A percentile compares a stretch with the other conserved stretches of the same genome.
Evolutionary conservation across 2,888 invertebrate species (phyloP).

Genomic region (Cryptus armator): DNA sequence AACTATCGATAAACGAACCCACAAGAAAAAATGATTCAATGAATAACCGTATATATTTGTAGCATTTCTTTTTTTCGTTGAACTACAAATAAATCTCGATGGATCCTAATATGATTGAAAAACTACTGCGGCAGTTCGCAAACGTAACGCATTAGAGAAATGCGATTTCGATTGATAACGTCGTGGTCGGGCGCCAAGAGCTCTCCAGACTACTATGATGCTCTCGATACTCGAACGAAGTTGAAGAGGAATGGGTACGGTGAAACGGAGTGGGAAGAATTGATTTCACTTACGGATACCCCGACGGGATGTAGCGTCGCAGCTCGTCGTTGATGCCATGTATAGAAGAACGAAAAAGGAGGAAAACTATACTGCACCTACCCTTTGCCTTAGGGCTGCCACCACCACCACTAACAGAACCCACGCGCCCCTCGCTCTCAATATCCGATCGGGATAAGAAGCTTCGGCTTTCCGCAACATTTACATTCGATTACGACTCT

Average conservation of each 20-base stretch:
- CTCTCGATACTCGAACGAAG: slow-evolving; percentile 13
- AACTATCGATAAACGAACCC: background rate
- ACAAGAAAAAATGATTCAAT: background rate
- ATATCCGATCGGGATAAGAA: slow-evolving; percentile 76
- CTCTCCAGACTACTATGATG: slow-evolving; percentile 21
- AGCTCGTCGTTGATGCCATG: slow-evolving; percentile 21
- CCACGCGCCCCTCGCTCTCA: background rate
- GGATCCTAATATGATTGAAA: slow-evolving; percentile 35
- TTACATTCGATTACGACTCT: slow-evolving; percentile 81
- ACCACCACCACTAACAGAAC: background rate
- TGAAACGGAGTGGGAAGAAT: slow-evolving; percentile 51
- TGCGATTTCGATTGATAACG: slow-evolving; percentile 30
- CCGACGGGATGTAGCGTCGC: slow-evolving; percentile 7
- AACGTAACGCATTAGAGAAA: background rate
- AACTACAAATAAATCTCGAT: slow-evolving; percentile 1
- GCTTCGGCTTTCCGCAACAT: slow-evolving; percentile 81
- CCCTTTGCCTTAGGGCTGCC: slow-evolving; percentile 9
- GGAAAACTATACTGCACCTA: slow-evolving; percentile 18
- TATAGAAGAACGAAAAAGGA: slow-evolving; percentile 1
- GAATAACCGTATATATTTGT: background rate
- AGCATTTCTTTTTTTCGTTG: background rate
- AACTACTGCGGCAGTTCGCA: slow-evolving; percentile 11
- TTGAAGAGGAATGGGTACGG: background rate
- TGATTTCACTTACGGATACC: slow-evolving; percentile 53
- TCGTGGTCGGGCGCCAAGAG: slow-evolving; percentile 3